Percentiles rank a stretch among this genome's conserved stretches.
These are phyloP conservation scores for Ciconia maguari DNA, from an alignment of 2,113 vertebrate genomes.

Conservation along the genomic window DNA sequence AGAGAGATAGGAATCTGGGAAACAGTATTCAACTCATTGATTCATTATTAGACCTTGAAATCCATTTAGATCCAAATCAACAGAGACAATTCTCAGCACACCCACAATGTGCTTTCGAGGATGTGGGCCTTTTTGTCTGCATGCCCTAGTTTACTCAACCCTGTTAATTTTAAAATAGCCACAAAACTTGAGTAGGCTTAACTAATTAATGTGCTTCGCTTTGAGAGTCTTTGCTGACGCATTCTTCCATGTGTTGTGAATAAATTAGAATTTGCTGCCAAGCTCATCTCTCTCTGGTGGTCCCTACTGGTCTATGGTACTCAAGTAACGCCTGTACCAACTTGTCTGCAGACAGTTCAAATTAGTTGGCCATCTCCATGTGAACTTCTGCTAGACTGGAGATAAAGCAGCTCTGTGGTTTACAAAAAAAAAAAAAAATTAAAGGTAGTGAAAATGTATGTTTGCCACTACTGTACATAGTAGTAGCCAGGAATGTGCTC, in stretches of 20 bases:
- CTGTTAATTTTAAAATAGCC: conserved; percentile 44
- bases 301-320: not conserved
- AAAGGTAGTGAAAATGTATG: not conserved
- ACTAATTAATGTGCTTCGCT: conserved; percentile 7
- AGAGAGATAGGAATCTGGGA: not conserved
- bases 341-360: not conserved
- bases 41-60: conserved; percentile 43
- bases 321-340: not conserved
- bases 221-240: conserved; percentile 5
- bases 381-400: not conserved
- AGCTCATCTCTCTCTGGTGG: not conserved
- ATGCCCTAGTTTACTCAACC: conserved; percentile 33
- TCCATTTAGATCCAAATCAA: conserved; percentile 38
- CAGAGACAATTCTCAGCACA: conserved; percentile 1
- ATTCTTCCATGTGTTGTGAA: conserved; percentile 9
- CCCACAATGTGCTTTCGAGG: not conserved
- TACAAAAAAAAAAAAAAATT: not conserved
- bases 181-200: conserved; percentile 45
- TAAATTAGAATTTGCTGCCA: not conserved
- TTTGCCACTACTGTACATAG: not conserved
- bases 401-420: not conserved
- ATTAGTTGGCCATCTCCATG: not conserved
- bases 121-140: conserved; percentile 21
- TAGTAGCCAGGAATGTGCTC: not conserved
- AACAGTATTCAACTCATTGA: not conserved